These are phyloP conservation scores for Monochamus saltuarius DNA, from an alignment of 1,140 invertebrate genomes.

Conservation along the genomic window DNA sequence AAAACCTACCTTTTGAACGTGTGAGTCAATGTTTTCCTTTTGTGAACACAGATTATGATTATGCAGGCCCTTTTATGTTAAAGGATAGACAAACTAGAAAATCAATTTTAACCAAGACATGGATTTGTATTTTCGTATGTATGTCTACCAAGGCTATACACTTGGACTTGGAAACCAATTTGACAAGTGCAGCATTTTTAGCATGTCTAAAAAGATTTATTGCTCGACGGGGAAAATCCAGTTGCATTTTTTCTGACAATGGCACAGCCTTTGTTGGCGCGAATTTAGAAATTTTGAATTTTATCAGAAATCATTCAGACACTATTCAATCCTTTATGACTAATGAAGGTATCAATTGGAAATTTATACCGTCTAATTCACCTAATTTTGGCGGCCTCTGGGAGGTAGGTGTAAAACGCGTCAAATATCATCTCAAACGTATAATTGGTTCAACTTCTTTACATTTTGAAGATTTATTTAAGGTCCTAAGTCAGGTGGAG, in stretches of 20 bases:
- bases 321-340: background rate
- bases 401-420: conserved; percentile 43
- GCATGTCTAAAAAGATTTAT: conserved; percentile 40
- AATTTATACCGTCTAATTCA: conserved; percentile 46
- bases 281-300: background rate
- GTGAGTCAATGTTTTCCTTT: conserved; percentile 37
- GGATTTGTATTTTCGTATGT: conserved; percentile 20
- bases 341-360: conserved; percentile 37
- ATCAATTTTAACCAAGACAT: conserved; percentile 23
- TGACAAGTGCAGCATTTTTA: conserved; percentile 37
- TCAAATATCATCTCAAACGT: conserved; percentile 32
- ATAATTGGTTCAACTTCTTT: conserved; percentile 34
- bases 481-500: conserved; percentile 39
- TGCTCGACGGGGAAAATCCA: conserved; percentile 19
- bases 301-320: background rate
- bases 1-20: conserved; percentile 9
- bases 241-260: conserved; percentile 27
- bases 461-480: conserved; percentile 42
- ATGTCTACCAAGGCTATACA: conserved; percentile 43
- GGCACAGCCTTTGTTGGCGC: background rate
- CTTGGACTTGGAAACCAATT: conserved; percentile 44
- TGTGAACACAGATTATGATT: conserved; percentile 14
- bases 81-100: conserved; percentile 13
- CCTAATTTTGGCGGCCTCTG: conserved; percentile 49
- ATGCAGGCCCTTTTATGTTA: conserved; percentile 14